Evolutionary conservation across 2,113 vertebrate genomes (phyloP).

Genomic region (Corythaixoides concolor): DNA sequence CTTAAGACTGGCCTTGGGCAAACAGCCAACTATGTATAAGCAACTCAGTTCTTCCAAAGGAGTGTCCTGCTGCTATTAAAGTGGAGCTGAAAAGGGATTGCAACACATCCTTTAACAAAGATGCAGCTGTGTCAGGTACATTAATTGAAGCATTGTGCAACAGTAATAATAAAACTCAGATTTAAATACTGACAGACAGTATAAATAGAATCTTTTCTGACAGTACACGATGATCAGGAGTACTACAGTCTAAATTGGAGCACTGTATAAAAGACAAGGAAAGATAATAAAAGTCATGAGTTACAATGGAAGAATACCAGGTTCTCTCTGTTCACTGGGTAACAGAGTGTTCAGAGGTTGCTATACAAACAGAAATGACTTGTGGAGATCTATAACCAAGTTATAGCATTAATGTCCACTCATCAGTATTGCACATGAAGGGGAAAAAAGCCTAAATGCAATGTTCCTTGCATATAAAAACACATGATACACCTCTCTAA

Average conservation of each 20-base stretch:
- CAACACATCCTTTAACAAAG: neutral
- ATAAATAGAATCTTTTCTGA: neutral
- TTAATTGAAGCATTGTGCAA: neutral
- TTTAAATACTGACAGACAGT: neutral
- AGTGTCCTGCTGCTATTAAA: neutral
- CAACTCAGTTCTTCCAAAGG: neutral
- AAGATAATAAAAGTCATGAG: neutral
- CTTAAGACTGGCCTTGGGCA: neutral
- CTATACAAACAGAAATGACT: neutral
- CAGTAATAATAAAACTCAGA: neutral
- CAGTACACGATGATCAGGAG: neutral
- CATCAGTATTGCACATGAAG: neutral
- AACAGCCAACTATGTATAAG: neutral
- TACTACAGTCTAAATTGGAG: neutral
- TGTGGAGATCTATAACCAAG: neutral
- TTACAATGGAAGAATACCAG: neutral
- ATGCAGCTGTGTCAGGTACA: neutral
- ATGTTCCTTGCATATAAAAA: neutral
- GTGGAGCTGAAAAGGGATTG: neutral
- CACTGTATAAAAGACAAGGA: neutral
- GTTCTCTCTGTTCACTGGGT: neutral
- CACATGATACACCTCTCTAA: neutral
- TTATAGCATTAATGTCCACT: neutral
- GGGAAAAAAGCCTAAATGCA: neutral
- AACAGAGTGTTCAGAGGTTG: neutral